Evolutionary conservation across 2,797 vertebrate species (phyloP).

Genomic region (Geotrypetes seraphini): DNA sequence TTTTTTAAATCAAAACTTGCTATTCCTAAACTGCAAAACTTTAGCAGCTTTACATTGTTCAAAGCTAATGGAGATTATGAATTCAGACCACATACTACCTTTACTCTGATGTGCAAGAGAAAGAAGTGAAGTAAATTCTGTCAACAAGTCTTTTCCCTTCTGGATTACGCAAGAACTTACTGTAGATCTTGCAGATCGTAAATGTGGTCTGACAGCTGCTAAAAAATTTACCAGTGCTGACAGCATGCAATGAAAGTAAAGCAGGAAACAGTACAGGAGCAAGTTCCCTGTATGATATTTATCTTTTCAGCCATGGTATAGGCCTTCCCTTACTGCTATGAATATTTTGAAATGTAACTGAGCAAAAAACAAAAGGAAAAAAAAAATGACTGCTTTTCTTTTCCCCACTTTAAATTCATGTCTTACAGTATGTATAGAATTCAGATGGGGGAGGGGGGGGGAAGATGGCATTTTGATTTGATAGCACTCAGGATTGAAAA

Average conservation of each 20-base stretch:
- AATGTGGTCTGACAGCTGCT: slow-evolving; percentile 54
- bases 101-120: slow-evolving; percentile 31
- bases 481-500: too few species aligned
- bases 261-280: slow-evolving; percentile 23
- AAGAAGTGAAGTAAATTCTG: slow-evolving; percentile 35
- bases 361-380: not conserved
- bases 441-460: slow-evolving; percentile 9
- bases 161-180: slow-evolving; percentile 41
- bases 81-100: slow-evolving; percentile 37
- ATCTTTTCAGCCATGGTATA: too few species aligned
- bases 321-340: too few species aligned
- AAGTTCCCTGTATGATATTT: slow-evolving; percentile 15
- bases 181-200: slow-evolving; percentile 37
- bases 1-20: too few species aligned
- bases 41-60: slow-evolving; percentile 20
- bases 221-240: slow-evolving; percentile 49
- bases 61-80: slow-evolving; percentile 10
- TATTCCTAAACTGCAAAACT: too few species aligned
- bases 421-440: not conserved
- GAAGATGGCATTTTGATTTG: not conserved
- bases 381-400: not conserved
- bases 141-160: slow-evolving; percentile 35
- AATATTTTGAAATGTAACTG: not conserved
- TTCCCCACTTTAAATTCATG: not conserved
- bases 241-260: slow-evolving; percentile 39